Base-by-base conservation (phyloP, 2,113 vertebrate species). In the Dipodomys ordii region DNA sequence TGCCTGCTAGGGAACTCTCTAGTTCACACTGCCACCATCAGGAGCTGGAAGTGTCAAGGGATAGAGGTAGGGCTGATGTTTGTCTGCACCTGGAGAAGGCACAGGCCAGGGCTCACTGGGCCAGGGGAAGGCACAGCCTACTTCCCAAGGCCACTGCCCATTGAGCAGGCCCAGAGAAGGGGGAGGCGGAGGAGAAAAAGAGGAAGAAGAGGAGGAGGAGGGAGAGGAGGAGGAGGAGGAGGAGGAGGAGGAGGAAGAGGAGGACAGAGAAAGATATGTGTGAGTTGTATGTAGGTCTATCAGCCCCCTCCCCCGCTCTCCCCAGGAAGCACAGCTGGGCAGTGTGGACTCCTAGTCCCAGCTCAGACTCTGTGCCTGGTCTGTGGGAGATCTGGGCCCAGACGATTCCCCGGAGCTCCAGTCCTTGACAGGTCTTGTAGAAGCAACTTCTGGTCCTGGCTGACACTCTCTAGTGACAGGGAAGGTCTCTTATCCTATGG, bases 31-130 rank as follows among this genome's bases (percentile, higher is more conserved):
- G 86, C 39, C 35, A 64, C 28, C 22, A 11, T 20, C 84, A 46
- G 67, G 35, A 10, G 16, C 53, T 13, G 0, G 32, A 72, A 7
- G 13, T 22, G 60, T 13, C 0, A 0, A 80, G 77, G 62, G 11
- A 2, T 0, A 1, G 53, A 11, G 44, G 20, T 71, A 9, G 69
- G 64, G n/a, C 39, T 10, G 18, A 2, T 25, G 0, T 0, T 46
- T 30, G 46, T 46, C 64, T 62, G 32, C 19, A 20, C 68, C n/a
- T 6, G 64, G 30, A 64, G 35, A 77, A 22, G 60, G 27, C 53
- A 62, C 30, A 8, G 13, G 15, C 32, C 10, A 11, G 81, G 4
- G 2, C 62, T n/a, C 11, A 12, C 28, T 25, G 23, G 65, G 49
- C 57, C 25, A 12, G 19, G 39, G 19, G 39, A 13, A 44, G 67